phyloP scores from a whole-genome alignment of 2,888 invertebrate genomes.

The Hypolimnas misippus region DNA sequence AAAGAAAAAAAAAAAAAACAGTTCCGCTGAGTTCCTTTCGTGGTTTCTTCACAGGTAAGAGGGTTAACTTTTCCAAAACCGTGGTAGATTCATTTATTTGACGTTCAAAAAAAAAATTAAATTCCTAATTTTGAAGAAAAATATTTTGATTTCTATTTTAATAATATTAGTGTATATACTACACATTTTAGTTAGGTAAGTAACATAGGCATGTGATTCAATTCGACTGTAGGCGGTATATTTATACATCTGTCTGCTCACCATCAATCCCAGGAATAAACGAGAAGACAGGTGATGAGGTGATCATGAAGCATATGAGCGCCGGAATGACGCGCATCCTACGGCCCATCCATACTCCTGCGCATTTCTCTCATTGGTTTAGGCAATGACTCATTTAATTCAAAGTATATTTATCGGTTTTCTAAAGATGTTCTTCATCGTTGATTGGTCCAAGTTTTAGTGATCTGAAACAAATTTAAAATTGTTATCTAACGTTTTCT shows the following conservation, averaged over 20 bases:
- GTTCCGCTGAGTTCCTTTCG: too few relatives aligned
- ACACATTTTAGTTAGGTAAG: too few relatives aligned
- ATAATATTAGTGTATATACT: too few relatives aligned
- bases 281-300: constrained; percentile 61
- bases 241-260: constrained; percentile 45
- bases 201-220: too few relatives aligned
- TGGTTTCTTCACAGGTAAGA: too few relatives aligned
- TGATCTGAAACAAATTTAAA: constrained; percentile 13
- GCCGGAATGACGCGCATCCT: constrained; percentile 78
- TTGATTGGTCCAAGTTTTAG: neutral
- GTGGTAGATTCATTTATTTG: too few relatives aligned
- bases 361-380: constrained; percentile 63
- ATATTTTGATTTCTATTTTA: too few relatives aligned
- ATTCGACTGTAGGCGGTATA: too few relatives aligned
- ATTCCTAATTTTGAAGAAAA: too few relatives aligned
- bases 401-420: neutral
- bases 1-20: too few relatives aligned
- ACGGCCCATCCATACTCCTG: constrained; percentile 79
- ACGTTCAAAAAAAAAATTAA: too few relatives aligned
- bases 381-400: constrained; percentile 35
- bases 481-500: neutral
- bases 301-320: constrained; percentile 69
- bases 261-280: constrained; percentile 77
- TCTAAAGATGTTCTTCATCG: neutral
- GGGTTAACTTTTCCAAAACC: too few relatives aligned